Evolutionary conservation across 2,113 vertebrate species (phyloP), one percentile per base, ranked within the genome.

Genomic region (Caranx melampygus): DNA sequence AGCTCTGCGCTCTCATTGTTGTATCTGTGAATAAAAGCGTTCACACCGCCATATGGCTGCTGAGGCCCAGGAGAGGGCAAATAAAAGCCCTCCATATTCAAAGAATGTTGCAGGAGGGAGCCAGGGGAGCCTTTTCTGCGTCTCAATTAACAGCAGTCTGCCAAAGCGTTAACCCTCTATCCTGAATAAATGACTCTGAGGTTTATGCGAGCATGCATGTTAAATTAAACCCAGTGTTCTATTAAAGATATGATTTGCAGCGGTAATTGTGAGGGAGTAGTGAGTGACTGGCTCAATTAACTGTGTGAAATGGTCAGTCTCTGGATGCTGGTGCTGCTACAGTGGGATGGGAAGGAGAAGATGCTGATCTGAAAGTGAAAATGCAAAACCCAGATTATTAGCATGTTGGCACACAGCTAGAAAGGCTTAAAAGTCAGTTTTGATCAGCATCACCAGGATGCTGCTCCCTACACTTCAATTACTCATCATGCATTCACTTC

Each of bases 181-280:
- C 60, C 42, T 74, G 45, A 75, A 44, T 75, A 79, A 88, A 82
- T 72, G 61, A 76, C 70, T 73, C 33, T 0, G 40, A 72, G 71
- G 37, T 84, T 72, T 82, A 75, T 54, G 34, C 15, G n/a, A 85
- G 81, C 81, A 75, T 75, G 81, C 70, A 59, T 44, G 75, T 80
- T 81, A 69, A 75, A 90, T 88, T 81, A 84, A 81, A 79, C 40
- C 47, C 54, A 37, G 34, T 75, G 73, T 84, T 79, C 86, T 82
- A 77, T 85, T 86, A 81, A 85, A 86, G 73, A 81, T 67, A 26
- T 69, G 68, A 89, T 86, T 83, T 84, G 72, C 51, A 31, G 70
- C 75, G 20, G 72, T 87, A 86, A 85, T 79, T 83, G 84, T 55
- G 60, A 79, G 74, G 80, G 51, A 57, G 51, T 33, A 51, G 66